Conservation (phyloP, 2,797 vertebrate species). For the Macropodus opercularis region DNA sequence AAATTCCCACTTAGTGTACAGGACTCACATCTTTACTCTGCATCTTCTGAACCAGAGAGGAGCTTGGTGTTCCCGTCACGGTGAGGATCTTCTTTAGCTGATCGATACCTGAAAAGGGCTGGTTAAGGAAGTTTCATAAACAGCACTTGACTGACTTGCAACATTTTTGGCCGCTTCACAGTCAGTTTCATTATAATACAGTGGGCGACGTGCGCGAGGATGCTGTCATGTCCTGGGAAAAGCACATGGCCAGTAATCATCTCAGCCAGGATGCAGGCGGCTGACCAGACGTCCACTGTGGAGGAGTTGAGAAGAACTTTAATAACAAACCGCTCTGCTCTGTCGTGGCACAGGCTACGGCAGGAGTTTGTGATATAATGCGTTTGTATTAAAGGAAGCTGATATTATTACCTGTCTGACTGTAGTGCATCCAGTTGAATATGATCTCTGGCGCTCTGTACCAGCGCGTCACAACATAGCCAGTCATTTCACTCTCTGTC, state of each 20-base stretch:
- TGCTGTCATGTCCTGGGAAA: slow-evolving; percentile 86
- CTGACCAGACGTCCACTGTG: slow-evolving; percentile 87
- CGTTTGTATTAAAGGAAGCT: background rate
- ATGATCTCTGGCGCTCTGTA: slow-evolving; percentile 87
- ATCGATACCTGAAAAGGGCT: slow-evolving; percentile 80
- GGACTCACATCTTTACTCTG: slow-evolving; percentile 84
- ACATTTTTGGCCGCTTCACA: background rate
- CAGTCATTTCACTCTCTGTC: slow-evolving; percentile 86
- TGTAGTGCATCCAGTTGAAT: slow-evolving; percentile 90
- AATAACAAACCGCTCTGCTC: slow-evolving; percentile 3
- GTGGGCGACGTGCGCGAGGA: slow-evolving; percentile 63
- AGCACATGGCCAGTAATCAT: slow-evolving; percentile 84
- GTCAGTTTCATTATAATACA: slow-evolving; percentile 3
- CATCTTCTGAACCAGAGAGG: slow-evolving; percentile 83
- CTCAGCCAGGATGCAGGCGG: slow-evolving; percentile 86
- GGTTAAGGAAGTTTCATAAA: slow-evolving; percentile 55
- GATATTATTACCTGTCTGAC: slow-evolving; percentile 78
- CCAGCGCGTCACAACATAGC: slow-evolving; percentile 88
- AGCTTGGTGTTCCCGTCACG: slow-evolving; percentile 81
- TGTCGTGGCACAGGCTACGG: background rate
- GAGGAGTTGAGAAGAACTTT: background rate
- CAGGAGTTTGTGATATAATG: background rate
- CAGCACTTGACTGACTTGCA: too few species aligned
- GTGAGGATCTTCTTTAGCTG: slow-evolving; percentile 84
- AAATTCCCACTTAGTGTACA: too few species aligned